Percentiles rank a stretch among this genome's conserved stretches.
Evolutionary conservation across 2,888 invertebrate genomes (phyloP).

Genomic region (Cyclophora punctaria): DNA sequence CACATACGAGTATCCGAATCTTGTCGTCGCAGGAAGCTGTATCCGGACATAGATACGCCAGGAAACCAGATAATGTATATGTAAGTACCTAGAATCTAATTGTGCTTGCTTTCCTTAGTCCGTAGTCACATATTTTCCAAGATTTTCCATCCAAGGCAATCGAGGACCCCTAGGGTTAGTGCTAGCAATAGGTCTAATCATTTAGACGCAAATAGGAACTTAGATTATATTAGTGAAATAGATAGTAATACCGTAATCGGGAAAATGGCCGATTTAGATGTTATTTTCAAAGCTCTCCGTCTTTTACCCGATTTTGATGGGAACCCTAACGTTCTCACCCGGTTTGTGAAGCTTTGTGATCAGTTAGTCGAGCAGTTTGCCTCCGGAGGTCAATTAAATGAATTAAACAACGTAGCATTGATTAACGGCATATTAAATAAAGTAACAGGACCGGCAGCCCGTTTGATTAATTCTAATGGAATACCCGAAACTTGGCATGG

Average conservation of each 20-base stretch:
- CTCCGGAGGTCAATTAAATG: background rate
- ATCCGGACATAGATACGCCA: too few species aligned
- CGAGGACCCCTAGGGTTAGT: background rate
- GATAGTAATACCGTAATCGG: too few species aligned
- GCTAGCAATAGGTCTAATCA: background rate
- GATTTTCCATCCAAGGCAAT: conserved; percentile 1
- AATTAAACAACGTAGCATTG: conserved; percentile 7
- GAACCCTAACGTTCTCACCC: conserved; percentile 14
- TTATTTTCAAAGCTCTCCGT: background rate
- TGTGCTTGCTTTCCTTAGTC: too few species aligned
- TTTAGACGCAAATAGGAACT: background rate
- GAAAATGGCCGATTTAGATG: background rate
- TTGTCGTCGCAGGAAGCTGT: too few species aligned
- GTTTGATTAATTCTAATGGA: conserved; percentile 20
- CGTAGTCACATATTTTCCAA: background rate
- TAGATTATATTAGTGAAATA: background rate
- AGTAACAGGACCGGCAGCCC: conserved; percentile 7
- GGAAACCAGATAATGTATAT: too few species aligned
- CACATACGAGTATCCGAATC: too few species aligned
- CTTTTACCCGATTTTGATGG: conserved; percentile 13
- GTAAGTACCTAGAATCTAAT: too few species aligned
- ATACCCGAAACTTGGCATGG: conserved; percentile 19
- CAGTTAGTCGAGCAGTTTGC: conserved; percentile 6
- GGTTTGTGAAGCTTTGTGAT: conserved; percentile 23
- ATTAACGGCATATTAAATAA: conserved; percentile 17